A percentile compares a stretch with the other conserved stretches of the same genome.
Evolutionary conservation across 2,113 vertebrate genomes (phyloP).

Genomic region (Nothoprocta pentlandii): DNA sequence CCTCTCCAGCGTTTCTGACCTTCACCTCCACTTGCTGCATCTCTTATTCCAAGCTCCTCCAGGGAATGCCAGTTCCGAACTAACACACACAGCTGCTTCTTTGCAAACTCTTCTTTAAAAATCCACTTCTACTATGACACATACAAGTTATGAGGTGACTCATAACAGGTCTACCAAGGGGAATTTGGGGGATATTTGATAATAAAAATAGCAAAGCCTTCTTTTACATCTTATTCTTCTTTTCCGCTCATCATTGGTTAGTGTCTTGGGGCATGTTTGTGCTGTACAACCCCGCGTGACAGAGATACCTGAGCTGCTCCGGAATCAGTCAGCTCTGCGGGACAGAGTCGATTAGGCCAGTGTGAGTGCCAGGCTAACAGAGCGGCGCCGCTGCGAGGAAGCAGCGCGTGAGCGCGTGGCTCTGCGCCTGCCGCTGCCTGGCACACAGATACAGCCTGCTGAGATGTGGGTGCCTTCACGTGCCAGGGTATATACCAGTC

Average conservation of each 20-base stretch:
- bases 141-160: not conserved
- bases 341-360: not conserved
- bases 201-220: not conserved
- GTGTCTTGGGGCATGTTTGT: not conserved
- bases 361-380: not conserved
- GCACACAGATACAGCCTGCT: too few relatives aligned
- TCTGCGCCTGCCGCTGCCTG: too few relatives aligned
- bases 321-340: not conserved
- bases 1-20: constrained; percentile 14
- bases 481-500: not conserved
- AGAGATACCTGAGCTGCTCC: not conserved
- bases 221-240: not conserved
- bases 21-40: constrained; percentile 25
- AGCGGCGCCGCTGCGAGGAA: not conserved
- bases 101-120: not conserved
- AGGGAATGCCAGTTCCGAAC: constrained; percentile 6
- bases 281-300: not conserved
- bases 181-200: not conserved
- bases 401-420: too few relatives aligned
- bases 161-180: not conserved
- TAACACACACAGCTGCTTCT: not conserved
- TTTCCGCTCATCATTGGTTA: not conserved
- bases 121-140: not conserved
- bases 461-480: not conserved
- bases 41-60: not conserved